Evolutionary conservation across 2,888 invertebrate genomes (phyloP), one percentile per base, ranked within the genome.

Genomic region (Agriotes lineatus): DNA sequence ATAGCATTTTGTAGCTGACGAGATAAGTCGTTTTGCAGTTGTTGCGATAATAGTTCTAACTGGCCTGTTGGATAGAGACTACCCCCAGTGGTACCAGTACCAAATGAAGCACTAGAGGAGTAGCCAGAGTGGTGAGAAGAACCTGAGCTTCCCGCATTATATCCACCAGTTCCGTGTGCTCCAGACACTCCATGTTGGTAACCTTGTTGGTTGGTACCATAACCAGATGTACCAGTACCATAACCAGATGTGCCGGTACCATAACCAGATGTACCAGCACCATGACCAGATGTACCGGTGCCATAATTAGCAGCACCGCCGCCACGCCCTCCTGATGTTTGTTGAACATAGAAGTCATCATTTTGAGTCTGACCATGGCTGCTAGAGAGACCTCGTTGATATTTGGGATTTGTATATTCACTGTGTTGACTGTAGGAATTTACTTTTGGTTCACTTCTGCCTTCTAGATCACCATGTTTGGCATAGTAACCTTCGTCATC

Each of bases 401-500:
- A 68, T 66, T 81, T 79, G 1, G 85, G 84, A 69, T 83, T 83
- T 0, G 80, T 74, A 69, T 83, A 85, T 75, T 83, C 82, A 5
- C 80, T 77, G 63, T 84, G 84, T 72, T 82, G 81, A 64, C 80
- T 81, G 71, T 83, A 80, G 2, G 82, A 76, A 59, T 81, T 79
- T 4, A 83, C 79, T 75, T 80, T 79, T 1, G 84, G 84, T 57
- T 79, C 76, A 0, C 72, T 45, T 42, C 77, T 66, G 1, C 83
- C 82, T 62, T 80, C 82, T 10, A 83, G 71, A 65, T 85, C 85
- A 5, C 84, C 84, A 63, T 81, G 81, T 77, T 81, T 81, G 6
- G 79, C 75, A 68, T 83, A 83, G 62, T 77, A 83, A 5, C 83
- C 83, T 70, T 81, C 80, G 69, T 84, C 84, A 25, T 84, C 83